Evolutionary conservation across 2,888 invertebrate species (phyloP), one percentile per base, ranked within the genome.

Genomic region (Agrotis puta): DNA sequence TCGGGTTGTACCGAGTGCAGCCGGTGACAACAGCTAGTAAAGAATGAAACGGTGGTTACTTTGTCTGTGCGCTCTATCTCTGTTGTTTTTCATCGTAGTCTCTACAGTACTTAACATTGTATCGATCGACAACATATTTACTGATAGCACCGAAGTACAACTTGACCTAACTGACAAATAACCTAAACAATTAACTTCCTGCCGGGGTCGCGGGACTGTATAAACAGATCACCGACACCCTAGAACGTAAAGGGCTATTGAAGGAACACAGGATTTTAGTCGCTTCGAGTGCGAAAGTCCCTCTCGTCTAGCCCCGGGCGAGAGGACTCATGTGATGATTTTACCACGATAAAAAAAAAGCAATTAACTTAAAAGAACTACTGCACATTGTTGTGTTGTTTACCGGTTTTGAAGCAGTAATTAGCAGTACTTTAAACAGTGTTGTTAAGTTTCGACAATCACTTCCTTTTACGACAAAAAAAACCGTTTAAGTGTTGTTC

Each of bases 401-500:
- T 18, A 71, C 39, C 53, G 13, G 39, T 62, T 53, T 74, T 53
- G 22, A 53, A 66, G 22, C 22, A 58, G 58, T 50, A 64, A 58
- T 74, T 53, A 69, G n/a, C 24, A 27, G 13, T 47, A 56, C 50
- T 53, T 53, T 48, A 47, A 63, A 67, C 58, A 57, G 24, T 64
- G 48, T 50, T 53, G 56, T 80, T 45, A 63, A 70, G 70, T 70
- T 80, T 75, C 65, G 63, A 80, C 61, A 80, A 56, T 67, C 66
- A 79, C 71, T 79, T 81, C 81, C 81, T 45, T 59, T 75, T 59
- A n/a, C 18, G 33, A 45, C 56, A 58, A 64, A 64, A 64, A 65
- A 39, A 65, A 33, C 51, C 33, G 16, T n/a, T 43, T 43, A 47
- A 2, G 3, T 50, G 20, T 20, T 56, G 18, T 50, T 33, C 47